Base-by-base conservation (phyloP, 1,140 invertebrate species). In the Euura lappo region DNA sequence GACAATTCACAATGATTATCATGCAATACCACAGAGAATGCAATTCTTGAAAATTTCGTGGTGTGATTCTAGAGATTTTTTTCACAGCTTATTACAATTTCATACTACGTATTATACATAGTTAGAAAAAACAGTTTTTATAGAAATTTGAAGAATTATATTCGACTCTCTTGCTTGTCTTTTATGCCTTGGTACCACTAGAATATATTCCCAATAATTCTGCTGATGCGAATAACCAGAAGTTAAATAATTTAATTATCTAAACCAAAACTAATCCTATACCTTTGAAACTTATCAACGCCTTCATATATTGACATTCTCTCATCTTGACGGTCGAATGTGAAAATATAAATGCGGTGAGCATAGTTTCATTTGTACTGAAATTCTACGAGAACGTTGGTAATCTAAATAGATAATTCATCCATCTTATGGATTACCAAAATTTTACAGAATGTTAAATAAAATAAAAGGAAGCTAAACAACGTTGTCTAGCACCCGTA, bases 51-150 rank as follows among this genome's bases (percentile, higher is more conserved):
- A 60, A 60, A 60, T 60, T 60, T 60, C 8, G 51, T 60, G 51
- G 51, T 60, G 51, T 60, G 51, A 60, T 60, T 60, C 51, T 60
- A 60, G 51, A 60, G 51, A 60, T 60, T 60, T 60, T n/a, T n/a
- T 60, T 60, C 4, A 60, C 51, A 60, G 51, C 51, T 60, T 60
- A 8, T 60, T 3, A 60, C 10, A 60, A 60, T 6, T 11, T 60
- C 8, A 60, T 11, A 60, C 10, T 60, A 60, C 6, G 51, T 60
- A 60, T 60, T 60, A 60, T 60, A 60, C 13, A 60, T 60, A 60
- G 51, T 60, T 60, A 60, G 51, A 60, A 60, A 60, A 28, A 28
- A 60, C 10, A 60, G 13, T 60, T 60, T 60, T 8, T 11, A 60
- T 60, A 60, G 51, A 60, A 8, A 8, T 11, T 60, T 60, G 13